phyloP scores from a whole-genome alignment of 2,888 invertebrate genomes.

The Cataglyphis albicans region DNA sequence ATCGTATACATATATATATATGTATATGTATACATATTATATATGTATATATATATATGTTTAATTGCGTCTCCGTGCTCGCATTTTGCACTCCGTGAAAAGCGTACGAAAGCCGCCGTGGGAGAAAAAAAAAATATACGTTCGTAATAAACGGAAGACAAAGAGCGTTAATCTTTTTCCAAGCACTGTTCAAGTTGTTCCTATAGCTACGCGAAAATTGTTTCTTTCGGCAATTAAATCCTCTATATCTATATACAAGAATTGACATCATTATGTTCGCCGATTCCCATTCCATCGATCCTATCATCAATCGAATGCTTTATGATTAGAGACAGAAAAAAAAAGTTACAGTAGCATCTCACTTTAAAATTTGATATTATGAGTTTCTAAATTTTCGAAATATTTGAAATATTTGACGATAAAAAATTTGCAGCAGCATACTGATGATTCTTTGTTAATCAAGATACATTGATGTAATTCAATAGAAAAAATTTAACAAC shows the following conservation, averaged over 20 bases:
- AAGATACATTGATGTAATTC: neutral
- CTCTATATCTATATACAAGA: constrained; percentile 76
- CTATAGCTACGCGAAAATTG: constrained; percentile 82
- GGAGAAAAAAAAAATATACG: constrained; percentile 61
- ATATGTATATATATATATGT: constrained; percentile 61
- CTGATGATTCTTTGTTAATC: neutral
- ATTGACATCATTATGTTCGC: constrained; percentile 49
- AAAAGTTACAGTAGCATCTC: neutral
- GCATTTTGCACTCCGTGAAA: constrained; percentile 73
- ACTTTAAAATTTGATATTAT: neutral
- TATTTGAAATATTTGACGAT: neutral
- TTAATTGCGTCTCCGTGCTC: constrained; percentile 77
- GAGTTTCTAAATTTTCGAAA: neutral
- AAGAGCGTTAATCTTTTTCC: constrained; percentile 76
- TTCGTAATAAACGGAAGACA: constrained; percentile 67
- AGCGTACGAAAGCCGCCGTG: constrained; percentile 65
- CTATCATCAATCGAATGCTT: neutral
- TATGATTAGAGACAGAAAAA: neutral
- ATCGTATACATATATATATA: constrained; percentile 12
- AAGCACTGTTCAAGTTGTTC: constrained; percentile 84
- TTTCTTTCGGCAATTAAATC: constrained; percentile 83
- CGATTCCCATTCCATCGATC: constrained; percentile 8
- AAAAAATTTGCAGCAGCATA: neutral
- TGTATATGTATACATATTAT: neutral
- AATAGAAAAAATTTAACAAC: neutral